These are phyloP conservation scores for Triplophysa tibetana DNA, from an alignment of 2,113 vertebrate genomes.

Conservation along the genomic window DNA sequence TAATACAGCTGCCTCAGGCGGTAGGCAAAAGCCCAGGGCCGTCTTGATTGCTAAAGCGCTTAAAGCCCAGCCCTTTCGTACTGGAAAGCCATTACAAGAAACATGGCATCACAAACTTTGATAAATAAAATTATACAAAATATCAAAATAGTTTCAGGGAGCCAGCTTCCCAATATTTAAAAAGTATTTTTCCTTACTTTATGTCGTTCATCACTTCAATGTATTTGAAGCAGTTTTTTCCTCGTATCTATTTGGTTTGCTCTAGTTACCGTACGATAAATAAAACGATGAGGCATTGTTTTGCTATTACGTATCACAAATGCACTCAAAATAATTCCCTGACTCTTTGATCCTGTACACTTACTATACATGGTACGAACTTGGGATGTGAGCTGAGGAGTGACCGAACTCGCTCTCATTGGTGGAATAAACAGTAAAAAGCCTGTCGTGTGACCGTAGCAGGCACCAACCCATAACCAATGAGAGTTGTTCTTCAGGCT, in stretches of 20 bases:
- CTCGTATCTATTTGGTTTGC: slow-evolving; percentile 30
- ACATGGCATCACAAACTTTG: slow-evolving; percentile 80
- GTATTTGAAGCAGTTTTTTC: slow-evolving; percentile 26
- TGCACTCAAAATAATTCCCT: slow-evolving; percentile 74
- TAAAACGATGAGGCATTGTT: slow-evolving; percentile 76
- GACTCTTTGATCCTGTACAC: slow-evolving; percentile 69
- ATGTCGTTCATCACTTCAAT: slow-evolving; percentile 37
- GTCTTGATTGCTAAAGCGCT: slow-evolving; percentile 40
- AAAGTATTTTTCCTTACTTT: slow-evolving; percentile 49
- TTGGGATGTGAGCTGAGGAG: slow-evolving; percentile 51
- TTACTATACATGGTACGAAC: slow-evolving; percentile 66
- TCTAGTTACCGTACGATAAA: slow-evolving; percentile 79
- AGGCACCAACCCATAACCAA: slow-evolving; percentile 43
- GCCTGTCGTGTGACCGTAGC: slow-evolving; percentile 40
- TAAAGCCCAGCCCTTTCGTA: slow-evolving; percentile 34
- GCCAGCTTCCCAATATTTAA: slow-evolving; percentile 92
- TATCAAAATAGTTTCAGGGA: slow-evolving; percentile 91
- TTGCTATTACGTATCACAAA: slow-evolving; percentile 72
- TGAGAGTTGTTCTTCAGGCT: slow-evolving; percentile 31
- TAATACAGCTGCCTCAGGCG: slow-evolving; percentile 37
- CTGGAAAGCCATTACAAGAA: slow-evolving; percentile 51
- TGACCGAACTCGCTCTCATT: slow-evolving; percentile 37
- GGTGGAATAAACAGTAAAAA: slow-evolving; percentile 26
- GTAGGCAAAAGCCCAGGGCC: slow-evolving; percentile 29
- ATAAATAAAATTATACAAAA: slow-evolving; percentile 97